Base-by-base conservation (phyloP, 2,888 invertebrate genomes). In the Chrysomela aeneicollis region DNA sequence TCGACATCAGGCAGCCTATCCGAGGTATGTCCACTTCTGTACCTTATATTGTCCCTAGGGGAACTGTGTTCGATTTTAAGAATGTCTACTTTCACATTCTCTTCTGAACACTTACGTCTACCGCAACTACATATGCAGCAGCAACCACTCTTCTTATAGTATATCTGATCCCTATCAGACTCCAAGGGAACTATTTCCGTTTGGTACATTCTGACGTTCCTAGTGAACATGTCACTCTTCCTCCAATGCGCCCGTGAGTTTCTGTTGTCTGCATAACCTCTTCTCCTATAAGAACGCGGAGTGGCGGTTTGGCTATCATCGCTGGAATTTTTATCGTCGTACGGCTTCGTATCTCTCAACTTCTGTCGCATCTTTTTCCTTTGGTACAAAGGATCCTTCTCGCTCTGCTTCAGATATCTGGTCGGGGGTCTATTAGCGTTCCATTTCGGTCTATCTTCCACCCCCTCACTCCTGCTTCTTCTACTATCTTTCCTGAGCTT, bases 401-500 rank as follows among this genome's bases (percentile, higher is more conserved):
- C 95, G 77, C 94, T 94, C 82, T 95, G 94, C 77, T 94, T 94
- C 65, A 94, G 87, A 78, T 94, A 95, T 74, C 93, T 90, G 9
- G 92, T 92, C 21, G 90, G 89, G 4, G 94, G 93, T 70, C 89
- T 85, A 74, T 91, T 91, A 1, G 89, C 91, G 47, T 90, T 88
- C 92, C 92, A 90, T 82, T 92, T 88, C 10, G 90, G 89, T 63
- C 92, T 85, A 79, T 87, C 87, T 77, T 87, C 87, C 74, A 88
- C 83, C 75, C 85, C 84, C 81, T 87, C 86, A 79, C 86, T 85
- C 6, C 86, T 85, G 61, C 86, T 82, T 59, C 85, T 83, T 19
- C 86, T 81, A 64, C 86, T 81, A 64, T 85, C 82, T 78, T 86
- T 87, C 78, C 87, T 86, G 59, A 86, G 87, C 30, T 82, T 75